Base-by-base conservation (phyloP, 1,140 invertebrate genomes). In the Zaprionus davidi region DNA sequence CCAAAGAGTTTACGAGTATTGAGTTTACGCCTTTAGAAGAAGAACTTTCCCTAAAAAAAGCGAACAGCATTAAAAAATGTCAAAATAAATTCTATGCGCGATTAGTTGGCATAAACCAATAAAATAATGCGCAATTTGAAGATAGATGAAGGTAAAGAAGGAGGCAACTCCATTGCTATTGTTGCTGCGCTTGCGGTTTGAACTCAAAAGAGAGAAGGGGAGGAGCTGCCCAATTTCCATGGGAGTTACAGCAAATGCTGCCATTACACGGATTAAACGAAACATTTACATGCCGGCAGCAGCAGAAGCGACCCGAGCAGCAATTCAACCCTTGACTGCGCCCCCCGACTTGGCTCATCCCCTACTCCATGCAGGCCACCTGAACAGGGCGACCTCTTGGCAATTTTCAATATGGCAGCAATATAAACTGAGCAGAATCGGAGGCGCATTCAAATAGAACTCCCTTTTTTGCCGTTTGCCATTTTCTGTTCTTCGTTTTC, bases 211-310 rank as follows among this genome's bases (percentile, higher is more conserved):
- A 5, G 31, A 17, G 24, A 44, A 65, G 17, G 44, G 78, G 71
- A 76, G 78, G 78, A 69, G 78, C 59, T 58, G 56, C 17, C 24
- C 71, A 65, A 71, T 72, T 87, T 88, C 28, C 78, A 78, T 90
- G 85, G 81, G 76, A 88, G 75, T 74, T 76, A 46, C 58, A 58
- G 31, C 81, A 88, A 88, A 82, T 84, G 84, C 44, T 78, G 85
- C 71, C 81, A 90, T 90, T 76, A 79, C 72, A 90, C 81, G 81
- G 85, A 88, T 88, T 88, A 81, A 84, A 73, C 56, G 65, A 20
- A 62, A 64, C 66, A 84, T 88, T 88, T 84, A 84, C 75, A 84
- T 84, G 81, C 65, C 65, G 44, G 53, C 36, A 46, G 71, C 56
- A 69, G 80, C 77, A 82, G 84, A 62, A 76, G 84, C 67, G 68